A percentile compares a stretch with the other conserved stretches of the same genome.
Evolutionary conservation across 1,140 invertebrate genomes (phyloP).

Genomic region (Drosophila parabipectinata): DNA sequence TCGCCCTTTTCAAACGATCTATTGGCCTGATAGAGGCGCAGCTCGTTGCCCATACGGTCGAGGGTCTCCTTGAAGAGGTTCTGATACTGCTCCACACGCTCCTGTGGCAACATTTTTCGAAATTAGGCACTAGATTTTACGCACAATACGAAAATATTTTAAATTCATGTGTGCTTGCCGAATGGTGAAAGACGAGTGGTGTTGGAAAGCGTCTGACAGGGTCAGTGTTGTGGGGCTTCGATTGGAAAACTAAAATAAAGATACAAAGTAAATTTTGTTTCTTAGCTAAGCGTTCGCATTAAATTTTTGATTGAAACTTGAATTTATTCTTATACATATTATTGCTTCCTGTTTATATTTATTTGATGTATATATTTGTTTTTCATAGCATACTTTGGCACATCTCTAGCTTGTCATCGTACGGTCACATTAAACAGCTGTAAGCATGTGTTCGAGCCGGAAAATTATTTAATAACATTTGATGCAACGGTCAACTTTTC

Average conservation of each 20-base stretch:
- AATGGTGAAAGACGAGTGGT: neutral
- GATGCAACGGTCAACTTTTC: neutral
- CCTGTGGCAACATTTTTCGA: conserved; percentile 30
- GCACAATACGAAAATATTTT: too few relatives aligned
- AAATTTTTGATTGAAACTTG: too few relatives aligned
- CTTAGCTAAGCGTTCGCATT: too few relatives aligned
- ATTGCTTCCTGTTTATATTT: too few relatives aligned
- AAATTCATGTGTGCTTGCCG: neutral
- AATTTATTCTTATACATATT: too few relatives aligned
- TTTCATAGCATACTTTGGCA: too few relatives aligned
- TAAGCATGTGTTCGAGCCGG: conserved; percentile 1
- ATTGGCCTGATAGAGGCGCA: conserved; percentile 25
- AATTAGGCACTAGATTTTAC: neutral
- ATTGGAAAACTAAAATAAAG: neutral
- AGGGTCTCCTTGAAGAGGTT: conserved; percentile 17
- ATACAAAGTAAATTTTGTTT: too few relatives aligned
- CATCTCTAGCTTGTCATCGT: neutral
- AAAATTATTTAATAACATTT: conserved; percentile 19
- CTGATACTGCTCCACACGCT: conserved; percentile 34
- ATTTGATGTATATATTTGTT: too few relatives aligned
- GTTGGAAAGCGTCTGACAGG: neutral
- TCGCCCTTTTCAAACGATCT: neutral
- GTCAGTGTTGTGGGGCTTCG: neutral
- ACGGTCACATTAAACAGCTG: conserved; percentile 30
- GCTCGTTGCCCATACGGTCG: conserved; percentile 7